These are phyloP conservation scores for Orthosia gothica DNA, from an alignment of 2,888 invertebrate genomes.

Conservation along the genomic window DNA sequence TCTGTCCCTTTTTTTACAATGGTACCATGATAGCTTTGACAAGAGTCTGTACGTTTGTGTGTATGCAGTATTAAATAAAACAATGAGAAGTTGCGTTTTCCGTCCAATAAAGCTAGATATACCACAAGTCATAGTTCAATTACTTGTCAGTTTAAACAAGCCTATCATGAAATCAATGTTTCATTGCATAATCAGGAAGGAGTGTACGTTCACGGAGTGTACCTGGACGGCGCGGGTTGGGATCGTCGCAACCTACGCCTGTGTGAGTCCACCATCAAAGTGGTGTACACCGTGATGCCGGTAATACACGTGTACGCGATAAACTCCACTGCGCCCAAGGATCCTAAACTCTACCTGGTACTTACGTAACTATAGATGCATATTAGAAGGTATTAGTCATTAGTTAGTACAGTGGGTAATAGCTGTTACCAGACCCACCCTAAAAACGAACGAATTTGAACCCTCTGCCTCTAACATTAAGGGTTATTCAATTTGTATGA, in stretches of 20 bases:
- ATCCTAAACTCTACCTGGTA: constrained; percentile 94
- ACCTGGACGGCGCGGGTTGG: constrained; percentile 97
- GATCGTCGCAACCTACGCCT: constrained; percentile 94
- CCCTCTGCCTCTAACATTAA: no score
- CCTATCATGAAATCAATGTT: constrained; percentile 1
- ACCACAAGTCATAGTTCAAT: neutral
- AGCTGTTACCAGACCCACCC: no score
- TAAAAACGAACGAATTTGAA: no score
- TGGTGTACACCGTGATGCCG: constrained; percentile 95
- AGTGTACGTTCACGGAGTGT: constrained; percentile 96
- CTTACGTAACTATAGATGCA: neutral
- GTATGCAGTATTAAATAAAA: no score
- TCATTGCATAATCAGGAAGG: constrained; percentile 92
- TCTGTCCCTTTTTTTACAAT: no score
- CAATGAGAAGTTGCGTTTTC: neutral
- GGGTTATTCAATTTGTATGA: no score
- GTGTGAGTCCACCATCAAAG: constrained; percentile 95
- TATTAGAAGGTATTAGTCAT: neutral
- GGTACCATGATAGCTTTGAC: no score
- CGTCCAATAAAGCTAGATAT: neutral
- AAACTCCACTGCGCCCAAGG: constrained; percentile 94
- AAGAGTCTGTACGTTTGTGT: no score
- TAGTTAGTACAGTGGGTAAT: neutral
- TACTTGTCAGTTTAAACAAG: neutral
- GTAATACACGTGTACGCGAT: constrained; percentile 96